These are phyloP conservation scores for Notarius lentiginosus DNA, from an alignment of 2,113 vertebrate genomes.

Conservation along the genomic window DNA sequence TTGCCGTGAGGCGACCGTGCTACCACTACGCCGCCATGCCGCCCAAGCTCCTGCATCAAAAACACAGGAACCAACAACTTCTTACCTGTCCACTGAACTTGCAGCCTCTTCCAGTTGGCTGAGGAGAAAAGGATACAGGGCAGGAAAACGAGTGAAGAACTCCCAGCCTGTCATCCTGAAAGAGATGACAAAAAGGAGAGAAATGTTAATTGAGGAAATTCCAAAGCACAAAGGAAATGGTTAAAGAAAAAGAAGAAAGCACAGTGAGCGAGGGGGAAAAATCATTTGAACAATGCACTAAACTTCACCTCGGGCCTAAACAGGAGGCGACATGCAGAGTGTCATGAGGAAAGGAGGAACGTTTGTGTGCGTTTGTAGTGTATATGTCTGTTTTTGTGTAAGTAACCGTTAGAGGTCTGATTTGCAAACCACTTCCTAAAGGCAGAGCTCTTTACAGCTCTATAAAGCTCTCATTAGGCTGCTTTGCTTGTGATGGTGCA, in stretches of 20 bases:
- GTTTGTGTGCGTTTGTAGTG: not conserved
- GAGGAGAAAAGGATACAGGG: constrained; percentile 92
- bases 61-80: not conserved
- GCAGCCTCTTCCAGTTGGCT: constrained; percentile 84
- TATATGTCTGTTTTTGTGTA: not conserved
- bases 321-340: not conserved
- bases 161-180: constrained; percentile 93
- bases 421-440: constrained; percentile 62
- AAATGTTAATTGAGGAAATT: not conserved
- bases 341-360: not conserved
- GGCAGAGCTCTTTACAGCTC: constrained; percentile 55
- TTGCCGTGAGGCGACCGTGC: too few species aligned
- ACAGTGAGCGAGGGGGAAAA: not conserved
- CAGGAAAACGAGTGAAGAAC: constrained; percentile 92
- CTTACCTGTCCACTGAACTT: constrained; percentile 83
- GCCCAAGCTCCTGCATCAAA: not conserved
- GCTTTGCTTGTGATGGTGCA: constrained; percentile 40
- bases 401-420: constrained; percentile 51
- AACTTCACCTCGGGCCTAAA: constrained; percentile 16
- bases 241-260: not conserved
- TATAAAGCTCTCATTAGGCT: constrained; percentile 58
- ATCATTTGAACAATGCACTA: not conserved
- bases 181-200: constrained; percentile 32
- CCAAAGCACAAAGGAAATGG: not conserved
- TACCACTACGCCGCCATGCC: too few species aligned